Evolutionary conservation across 2,797 vertebrate species (phyloP), one percentile per base, ranked within the genome.

Genomic region (Todus mexicanus): DNA sequence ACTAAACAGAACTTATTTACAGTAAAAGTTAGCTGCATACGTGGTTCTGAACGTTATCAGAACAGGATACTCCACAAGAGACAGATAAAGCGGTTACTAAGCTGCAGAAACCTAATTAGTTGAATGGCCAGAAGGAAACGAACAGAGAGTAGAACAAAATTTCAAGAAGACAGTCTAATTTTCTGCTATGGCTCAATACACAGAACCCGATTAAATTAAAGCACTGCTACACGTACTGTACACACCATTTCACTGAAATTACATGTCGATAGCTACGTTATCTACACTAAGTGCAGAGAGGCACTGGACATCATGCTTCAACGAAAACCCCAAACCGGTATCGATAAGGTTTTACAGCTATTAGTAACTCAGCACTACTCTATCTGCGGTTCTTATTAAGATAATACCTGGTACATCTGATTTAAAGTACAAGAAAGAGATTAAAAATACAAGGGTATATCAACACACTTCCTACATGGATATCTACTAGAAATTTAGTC

Each of bases 271-370:
- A 98, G 97, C 98, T 98, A 99, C 98, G 97, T 98, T 98, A 98
- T 98, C 97, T 98, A 99, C 98, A 98, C 97, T 98, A 98, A 98
- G 98, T 98, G 98, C 98, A 97, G 97, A 96, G 98, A 99, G 98
- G 98, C 99, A 99, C 98, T 98, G 98, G 97, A 98, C 98, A 97
- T 98, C 98, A 99, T 98, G 98, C 98, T 96, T 97, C 98, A 98
- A 98, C 97, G 98, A 98, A 98, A 96, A 96, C 97, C 98, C 97
- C 98, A 97, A 96, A 98, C 96, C 68, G 90, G 93, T 84, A 94
- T 96, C 97, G 96, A 96, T 85, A 98, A 98, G 97, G 91, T 97
- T 96, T 96, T 97, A 98, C 95, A 97, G 96, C 97, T 94, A 96
- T 96, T 95, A 97, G 97, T 96, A 91, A 95, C 92, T 90, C 93